Conservation (phyloP, 2,888 invertebrate species). For the Oligia strigilis region DNA sequence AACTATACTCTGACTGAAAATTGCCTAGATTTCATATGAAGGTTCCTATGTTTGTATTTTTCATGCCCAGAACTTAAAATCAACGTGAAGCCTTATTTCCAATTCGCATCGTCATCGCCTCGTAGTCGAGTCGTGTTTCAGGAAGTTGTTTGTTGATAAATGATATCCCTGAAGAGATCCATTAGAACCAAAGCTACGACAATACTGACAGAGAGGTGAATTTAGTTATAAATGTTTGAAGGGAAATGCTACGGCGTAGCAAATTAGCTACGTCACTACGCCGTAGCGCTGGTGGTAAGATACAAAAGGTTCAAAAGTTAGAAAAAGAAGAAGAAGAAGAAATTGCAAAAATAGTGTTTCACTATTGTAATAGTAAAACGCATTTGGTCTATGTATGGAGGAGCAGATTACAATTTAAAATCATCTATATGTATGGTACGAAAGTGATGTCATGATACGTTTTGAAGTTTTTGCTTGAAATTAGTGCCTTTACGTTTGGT, state of each 20-base stretch:
- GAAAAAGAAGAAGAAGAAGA: too few relatives aligned
- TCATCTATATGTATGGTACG: not conserved
- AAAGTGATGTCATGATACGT: not conserved
- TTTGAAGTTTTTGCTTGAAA: not conserved
- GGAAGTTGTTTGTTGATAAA: not conserved
- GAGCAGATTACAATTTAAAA: not conserved
- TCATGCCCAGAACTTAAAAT: not conserved
- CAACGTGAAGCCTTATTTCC: not conserved
- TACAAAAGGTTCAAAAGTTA: not conserved
- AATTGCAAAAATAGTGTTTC: not conserved
- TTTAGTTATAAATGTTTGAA: too few relatives aligned
- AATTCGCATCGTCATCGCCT: not conserved
- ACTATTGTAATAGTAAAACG: too few relatives aligned
- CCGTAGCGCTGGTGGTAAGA: not conserved
- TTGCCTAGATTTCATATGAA: too few relatives aligned
- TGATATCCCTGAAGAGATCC: not conserved
- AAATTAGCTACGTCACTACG: not conserved
- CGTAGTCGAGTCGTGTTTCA: not conserved
- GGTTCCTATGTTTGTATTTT: not conserved
- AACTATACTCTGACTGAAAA: not conserved
- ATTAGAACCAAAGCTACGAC: not conserved
- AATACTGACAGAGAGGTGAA: not conserved
- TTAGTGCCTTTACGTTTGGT: not conserved
- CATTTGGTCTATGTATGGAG: not conserved
- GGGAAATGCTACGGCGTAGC: slow-evolving; percentile 22